Evolutionary conservation across 2,113 vertebrate genomes (phyloP).

Genomic region (Anhinga rufa): DNA sequence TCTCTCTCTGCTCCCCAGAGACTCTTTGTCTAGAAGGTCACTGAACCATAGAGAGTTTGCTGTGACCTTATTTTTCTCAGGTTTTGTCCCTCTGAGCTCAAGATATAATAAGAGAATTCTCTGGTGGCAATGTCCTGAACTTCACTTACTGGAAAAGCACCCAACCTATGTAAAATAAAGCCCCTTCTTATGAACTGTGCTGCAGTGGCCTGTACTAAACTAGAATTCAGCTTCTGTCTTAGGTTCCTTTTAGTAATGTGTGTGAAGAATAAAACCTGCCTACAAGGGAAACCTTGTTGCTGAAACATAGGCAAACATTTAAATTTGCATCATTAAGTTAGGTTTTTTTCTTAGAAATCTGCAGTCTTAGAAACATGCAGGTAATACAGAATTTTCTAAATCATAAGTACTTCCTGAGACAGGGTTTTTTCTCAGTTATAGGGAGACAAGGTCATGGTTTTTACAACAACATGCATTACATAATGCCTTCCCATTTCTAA

Average conservation of each 20-base stretch:
- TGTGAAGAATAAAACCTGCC: neutral
- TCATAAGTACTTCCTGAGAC: neutral
- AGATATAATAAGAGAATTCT: conserved; percentile 7
- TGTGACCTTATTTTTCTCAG: conserved; percentile 37
- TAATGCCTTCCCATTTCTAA: neutral
- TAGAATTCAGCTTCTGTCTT: neutral
- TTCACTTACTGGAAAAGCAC: conserved; percentile 1
- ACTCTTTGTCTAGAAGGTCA: conserved; percentile 11
- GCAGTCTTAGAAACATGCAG: neutral
- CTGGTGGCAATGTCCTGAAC: neutral
- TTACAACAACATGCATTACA: neutral
- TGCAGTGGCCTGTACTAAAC: neutral
- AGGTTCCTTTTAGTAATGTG: neutral
- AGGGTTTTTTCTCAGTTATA: neutral
- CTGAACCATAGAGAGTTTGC: neutral
- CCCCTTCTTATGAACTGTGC: neutral
- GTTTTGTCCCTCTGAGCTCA: conserved; percentile 34
- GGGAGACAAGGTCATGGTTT: neutral
- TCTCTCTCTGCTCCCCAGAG: conserved; percentile 8
- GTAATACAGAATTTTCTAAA: neutral
- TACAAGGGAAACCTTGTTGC: neutral
- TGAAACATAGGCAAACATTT: neutral
- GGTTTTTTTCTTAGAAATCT: neutral
- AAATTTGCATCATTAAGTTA: neutral
- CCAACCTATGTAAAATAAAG: neutral